Base-by-base conservation (phyloP, 2,888 invertebrate species). In the Hecatera dysodea region DNA sequence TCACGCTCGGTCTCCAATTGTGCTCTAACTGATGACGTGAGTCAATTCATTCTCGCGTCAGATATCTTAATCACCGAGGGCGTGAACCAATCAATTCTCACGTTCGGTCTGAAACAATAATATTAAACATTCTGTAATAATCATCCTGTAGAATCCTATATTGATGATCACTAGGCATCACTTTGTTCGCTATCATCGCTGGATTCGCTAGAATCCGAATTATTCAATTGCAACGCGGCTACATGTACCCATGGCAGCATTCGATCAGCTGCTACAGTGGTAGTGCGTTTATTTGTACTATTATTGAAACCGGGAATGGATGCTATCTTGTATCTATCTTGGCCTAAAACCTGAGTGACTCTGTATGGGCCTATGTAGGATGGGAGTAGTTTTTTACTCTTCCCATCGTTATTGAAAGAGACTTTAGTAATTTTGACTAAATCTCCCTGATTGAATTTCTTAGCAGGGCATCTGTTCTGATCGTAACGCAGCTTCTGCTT, bases 341-440 rank as follows among this genome's bases (percentile, higher is more conserved):
- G 29, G 29, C 53, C 53, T n/a, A 53, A 29, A 53, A 29, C 53
- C 29, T 29, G 19, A 29, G 29, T 29, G 9, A 53, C 53, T 6
- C 62, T 9, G 56, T 53, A 72, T n/a, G 72, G 72, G 0, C 72
- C 67, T 56, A 52, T 27, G 27, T 62, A 72, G 11, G 61, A 46
- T 3, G 72, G 66, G 1, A 72, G n/a, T 19, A 72, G 62, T 29
- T 72, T 72, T 2, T 29, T 67, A 24, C 72, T 72, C 24, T 72
- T 50, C 4, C 72, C 72, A 8, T 72, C 72, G 44, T 72, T 67
- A 17, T 56, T 50, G 44, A 67, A 67, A 36, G 36, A 1, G 2
- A 17, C n/a, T 46, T 67, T 72, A 0, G 59, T 67, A 44, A 72
- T 67, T 42, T 72, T 59, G 44, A 33, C 22, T 22, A 50, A 12